Evolutionary conservation across 2,113 vertebrate genomes (phyloP).

Genomic region (Todiramphus saurophagus): DNA sequence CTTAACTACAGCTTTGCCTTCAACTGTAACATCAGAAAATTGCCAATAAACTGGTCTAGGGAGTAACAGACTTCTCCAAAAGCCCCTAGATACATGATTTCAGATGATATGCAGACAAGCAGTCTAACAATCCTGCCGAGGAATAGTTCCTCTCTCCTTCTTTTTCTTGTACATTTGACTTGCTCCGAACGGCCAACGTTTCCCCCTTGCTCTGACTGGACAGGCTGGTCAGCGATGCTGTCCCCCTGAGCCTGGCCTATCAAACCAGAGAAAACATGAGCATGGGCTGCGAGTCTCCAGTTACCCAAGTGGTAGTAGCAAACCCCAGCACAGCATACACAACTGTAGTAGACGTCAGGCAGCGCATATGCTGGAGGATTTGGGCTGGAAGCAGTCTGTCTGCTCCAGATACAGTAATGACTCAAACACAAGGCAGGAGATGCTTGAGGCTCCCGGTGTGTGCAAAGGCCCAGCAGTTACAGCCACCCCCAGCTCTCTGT

Average conservation of each 20-base stretch:
- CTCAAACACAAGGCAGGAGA: constrained; percentile 21
- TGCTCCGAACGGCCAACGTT: neutral
- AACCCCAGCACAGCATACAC: neutral
- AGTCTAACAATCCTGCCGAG: neutral
- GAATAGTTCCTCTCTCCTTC: neutral
- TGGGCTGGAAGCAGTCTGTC: constrained; percentile 1
- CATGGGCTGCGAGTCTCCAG: neutral
- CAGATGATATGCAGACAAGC: neutral
- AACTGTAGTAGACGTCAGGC: neutral
- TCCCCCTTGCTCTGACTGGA: neutral
- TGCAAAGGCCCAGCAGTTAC: neutral
- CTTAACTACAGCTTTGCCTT: neutral
- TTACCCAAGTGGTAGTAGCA: neutral
- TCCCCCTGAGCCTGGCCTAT: neutral
- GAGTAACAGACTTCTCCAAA: neutral
- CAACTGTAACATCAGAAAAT: neutral
- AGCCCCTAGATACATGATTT: neutral
- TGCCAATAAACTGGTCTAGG: neutral
- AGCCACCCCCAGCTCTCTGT: neutral
- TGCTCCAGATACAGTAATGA: neutral
- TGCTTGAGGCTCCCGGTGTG: neutral
- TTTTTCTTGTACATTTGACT: neutral
- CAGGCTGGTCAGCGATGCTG: neutral
- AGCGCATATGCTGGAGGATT: neutral
- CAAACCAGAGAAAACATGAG: fast-evolving